Evolutionary conservation across 2,797 vertebrate genomes (phyloP).

Genomic region (Paedocypris micromegethes): DNA sequence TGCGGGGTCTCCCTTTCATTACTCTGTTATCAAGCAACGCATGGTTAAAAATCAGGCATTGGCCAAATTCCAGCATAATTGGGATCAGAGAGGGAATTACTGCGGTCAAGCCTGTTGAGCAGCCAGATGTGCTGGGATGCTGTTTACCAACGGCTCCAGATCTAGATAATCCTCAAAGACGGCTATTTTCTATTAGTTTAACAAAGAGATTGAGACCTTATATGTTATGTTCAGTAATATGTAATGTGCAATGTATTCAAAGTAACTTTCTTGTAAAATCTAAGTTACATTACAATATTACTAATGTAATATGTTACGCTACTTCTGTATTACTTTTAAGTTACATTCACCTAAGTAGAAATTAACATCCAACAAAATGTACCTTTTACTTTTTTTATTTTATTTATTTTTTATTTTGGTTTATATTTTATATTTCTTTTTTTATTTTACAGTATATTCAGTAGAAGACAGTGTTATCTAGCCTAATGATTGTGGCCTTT

Average conservation of each 20-base stretch:
- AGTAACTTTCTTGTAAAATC: too few species aligned
- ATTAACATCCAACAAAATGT: too few species aligned
- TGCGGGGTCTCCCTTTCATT: conserved; percentile 32
- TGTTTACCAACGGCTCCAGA: conserved; percentile 24
- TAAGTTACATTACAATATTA: too few species aligned
- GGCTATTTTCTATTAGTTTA: conserved; percentile 12
- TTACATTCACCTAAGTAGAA: too few species aligned
- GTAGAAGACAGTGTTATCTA: too few species aligned
- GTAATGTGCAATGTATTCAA: background rate
- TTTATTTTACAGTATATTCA: too few species aligned
- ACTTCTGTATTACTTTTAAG: too few species aligned
- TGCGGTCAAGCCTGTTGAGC: conserved; percentile 44
- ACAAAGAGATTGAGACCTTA: conserved; percentile 1
- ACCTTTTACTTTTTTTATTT: too few species aligned
- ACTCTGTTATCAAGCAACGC: conserved; percentile 50
- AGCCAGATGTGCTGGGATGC: conserved; percentile 24
- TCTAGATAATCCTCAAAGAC: conserved; percentile 3
- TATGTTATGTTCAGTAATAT: background rate
- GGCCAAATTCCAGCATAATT: conserved; percentile 62
- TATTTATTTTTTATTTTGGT: too few species aligned
- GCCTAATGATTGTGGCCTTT: too few species aligned
- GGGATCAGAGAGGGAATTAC: conserved; percentile 59
- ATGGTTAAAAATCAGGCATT: conserved; percentile 54
- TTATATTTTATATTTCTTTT: too few species aligned
- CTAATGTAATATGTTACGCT: too few species aligned